Evolutionary conservation across 2,113 vertebrate species (phyloP), one percentile per base, ranked within the genome.

Genomic region (Lipotes vexillifer): DNA sequence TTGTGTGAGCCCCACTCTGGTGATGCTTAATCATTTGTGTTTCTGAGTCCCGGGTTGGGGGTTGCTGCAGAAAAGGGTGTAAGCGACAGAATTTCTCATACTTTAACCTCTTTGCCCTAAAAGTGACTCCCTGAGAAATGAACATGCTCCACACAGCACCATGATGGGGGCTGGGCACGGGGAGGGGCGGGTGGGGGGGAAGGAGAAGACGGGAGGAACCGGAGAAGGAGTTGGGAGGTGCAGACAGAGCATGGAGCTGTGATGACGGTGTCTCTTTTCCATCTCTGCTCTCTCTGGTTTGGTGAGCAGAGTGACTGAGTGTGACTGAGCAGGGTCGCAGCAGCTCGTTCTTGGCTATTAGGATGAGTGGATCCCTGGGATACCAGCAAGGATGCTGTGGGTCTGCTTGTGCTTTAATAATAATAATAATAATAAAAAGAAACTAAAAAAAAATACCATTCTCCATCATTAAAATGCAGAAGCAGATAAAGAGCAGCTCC

Each of bases 401-500:
- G 63, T 25, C 2, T 80, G 87, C 2, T 0, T 10, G 59, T 4
- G 5, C 92, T 78, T 92, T 63, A 81, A 83, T 80, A 61, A 66
- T 31, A 77, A 86, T 78, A 49, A 63, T 21, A 65, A 80, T 49
- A 69, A 49, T 8, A 49, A 85, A 74, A 61, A 21, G 52, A 93
- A 87, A 91, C 82, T 68, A 85, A 94, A 94, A 52, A 52, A 87
- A 96, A 95, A 94, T 81, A 66, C 78, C 81, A 92, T 80, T 88
- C 84, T 36, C 75, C 66, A 36, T 92, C 96, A 94, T 97, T 97
- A 92, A 82, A 63, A 96, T 96, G 90, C 93, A 96, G 97, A 87
- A 77, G 89, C 96, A 91, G 86, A 97, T 94, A 93, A 95, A 97
- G 95, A 95, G 80, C 88, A 93, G 94, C 88, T 92, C 83, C 88